phyloP scores from a whole-genome alignment of 1,140 invertebrate species.

The Acyrthosiphon pisum region DNA sequence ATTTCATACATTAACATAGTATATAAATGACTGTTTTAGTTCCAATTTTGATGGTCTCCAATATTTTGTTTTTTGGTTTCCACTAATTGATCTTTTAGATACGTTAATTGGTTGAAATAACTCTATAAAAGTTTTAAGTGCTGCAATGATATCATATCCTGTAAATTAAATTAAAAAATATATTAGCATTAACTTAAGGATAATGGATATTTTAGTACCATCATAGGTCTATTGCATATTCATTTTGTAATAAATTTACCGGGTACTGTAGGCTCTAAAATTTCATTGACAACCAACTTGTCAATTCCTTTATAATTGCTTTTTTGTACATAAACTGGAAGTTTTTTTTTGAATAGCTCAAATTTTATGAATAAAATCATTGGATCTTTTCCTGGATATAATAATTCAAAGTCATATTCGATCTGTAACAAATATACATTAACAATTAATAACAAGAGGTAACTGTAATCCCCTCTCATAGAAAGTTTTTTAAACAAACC shows the following conservation, averaged over 20 bases:
- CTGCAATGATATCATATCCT: background rate
- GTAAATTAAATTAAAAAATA: background rate
- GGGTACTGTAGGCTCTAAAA: too few species aligned
- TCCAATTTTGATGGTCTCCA: conserved; percentile 1
- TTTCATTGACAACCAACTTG: too few species aligned
- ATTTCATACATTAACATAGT: background rate
- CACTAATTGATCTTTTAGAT: background rate
- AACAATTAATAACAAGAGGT: too few species aligned
- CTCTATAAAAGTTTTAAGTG: background rate
- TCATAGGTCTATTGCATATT: too few species aligned
- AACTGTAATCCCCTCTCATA: too few species aligned
- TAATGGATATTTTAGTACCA: too few species aligned
- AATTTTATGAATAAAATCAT: background rate
- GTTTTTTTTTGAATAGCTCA: background rate
- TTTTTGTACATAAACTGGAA: background rate
- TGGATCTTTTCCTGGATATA: background rate
- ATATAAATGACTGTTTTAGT: background rate
- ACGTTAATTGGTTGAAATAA: background rate
- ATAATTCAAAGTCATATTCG: background rate
- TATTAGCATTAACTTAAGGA: too few species aligned
- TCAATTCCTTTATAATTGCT: background rate
- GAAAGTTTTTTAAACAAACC: background rate
- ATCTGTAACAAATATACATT: background rate
- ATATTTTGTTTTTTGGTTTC: background rate
- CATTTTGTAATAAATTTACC: too few species aligned